These are phyloP conservation scores for Orthonychiurus folsomi DNA, from an alignment of 2,888 invertebrate genomes.

Conservation along the genomic window DNA sequence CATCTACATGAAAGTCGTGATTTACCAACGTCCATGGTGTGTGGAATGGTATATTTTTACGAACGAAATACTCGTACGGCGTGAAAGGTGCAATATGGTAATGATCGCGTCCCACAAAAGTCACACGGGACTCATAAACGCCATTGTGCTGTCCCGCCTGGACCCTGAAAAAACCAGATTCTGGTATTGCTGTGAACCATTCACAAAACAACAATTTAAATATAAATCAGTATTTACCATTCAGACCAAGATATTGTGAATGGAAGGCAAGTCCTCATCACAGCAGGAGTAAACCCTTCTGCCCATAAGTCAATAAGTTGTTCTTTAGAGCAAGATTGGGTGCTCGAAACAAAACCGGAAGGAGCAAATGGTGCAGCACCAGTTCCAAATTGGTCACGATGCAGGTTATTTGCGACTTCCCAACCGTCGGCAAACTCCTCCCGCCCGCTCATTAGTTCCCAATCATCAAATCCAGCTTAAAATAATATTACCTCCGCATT, in stretches of 20 bases:
- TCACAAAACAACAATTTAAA: no score
- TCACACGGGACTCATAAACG: constrained; percentile 1
- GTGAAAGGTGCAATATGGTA: background rate
- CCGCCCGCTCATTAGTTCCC: constrained; percentile 19
- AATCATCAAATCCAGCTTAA: constrained; percentile 11
- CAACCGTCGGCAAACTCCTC: constrained; percentile 23
- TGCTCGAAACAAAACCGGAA: constrained; percentile 26
- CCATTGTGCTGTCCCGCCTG: background rate
- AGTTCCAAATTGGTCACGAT: constrained; percentile 10
- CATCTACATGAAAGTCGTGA: background rate
- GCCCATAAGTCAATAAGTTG: constrained; percentile 25
- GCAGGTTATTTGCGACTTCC: constrained; percentile 15
- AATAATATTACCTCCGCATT: constrained; percentile 4
- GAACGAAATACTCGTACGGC: background rate
- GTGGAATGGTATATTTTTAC: background rate
- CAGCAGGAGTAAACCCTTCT: constrained; percentile 24
- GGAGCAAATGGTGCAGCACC: background rate
- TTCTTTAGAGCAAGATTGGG: constrained; percentile 23
- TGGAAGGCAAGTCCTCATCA: constrained; percentile 26
- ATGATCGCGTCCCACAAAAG: background rate
- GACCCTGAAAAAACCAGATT: background rate
- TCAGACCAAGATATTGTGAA: constrained; percentile 26
- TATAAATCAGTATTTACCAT: constrained; percentile 14
- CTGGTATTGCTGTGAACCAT: background rate
- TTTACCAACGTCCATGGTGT: background rate